Evolutionary conservation across 2,113 vertebrate species (phyloP).

Genomic region (Gymnocephalus cernua): DNA sequence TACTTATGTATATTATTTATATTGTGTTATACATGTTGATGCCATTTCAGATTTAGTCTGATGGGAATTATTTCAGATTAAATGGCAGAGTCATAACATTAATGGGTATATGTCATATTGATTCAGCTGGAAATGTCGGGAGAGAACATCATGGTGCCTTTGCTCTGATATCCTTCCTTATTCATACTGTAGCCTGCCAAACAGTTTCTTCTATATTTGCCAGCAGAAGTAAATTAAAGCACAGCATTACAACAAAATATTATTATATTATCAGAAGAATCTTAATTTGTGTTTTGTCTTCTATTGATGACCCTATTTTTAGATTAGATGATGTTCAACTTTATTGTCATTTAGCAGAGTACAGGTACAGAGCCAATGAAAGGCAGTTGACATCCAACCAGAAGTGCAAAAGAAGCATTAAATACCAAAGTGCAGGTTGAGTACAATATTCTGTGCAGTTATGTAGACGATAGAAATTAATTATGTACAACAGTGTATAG

Average conservation of each 20-base stretch:
- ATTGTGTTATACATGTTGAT: constrained; percentile 25
- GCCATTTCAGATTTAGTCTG: constrained; percentile 11
- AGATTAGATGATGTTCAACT: no score
- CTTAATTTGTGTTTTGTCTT: not conserved
- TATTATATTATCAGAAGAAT: not conserved
- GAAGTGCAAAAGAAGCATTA: no score
- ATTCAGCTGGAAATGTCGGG: constrained; percentile 17
- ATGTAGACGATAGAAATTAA: no score
- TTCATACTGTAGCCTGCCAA: not conserved
- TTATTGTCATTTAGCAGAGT: no score
- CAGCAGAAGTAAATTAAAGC: not conserved
- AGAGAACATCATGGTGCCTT: not conserved
- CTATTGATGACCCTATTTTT: not conserved
- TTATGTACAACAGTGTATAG: no score
- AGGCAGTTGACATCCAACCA: no score
- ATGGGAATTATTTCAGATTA: not conserved
- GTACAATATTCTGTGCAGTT: no score
- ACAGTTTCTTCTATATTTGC: not conserved
- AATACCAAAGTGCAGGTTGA: no score
- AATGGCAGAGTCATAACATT: constrained; percentile 17
- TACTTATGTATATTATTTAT: no score
- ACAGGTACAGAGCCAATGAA: no score
- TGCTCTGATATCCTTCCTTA: not conserved
- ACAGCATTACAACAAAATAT: not conserved
- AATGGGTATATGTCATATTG: constrained; percentile 40